Base-by-base conservation (phyloP, 2,113 vertebrate species). In the Etia nguti region DNA sequence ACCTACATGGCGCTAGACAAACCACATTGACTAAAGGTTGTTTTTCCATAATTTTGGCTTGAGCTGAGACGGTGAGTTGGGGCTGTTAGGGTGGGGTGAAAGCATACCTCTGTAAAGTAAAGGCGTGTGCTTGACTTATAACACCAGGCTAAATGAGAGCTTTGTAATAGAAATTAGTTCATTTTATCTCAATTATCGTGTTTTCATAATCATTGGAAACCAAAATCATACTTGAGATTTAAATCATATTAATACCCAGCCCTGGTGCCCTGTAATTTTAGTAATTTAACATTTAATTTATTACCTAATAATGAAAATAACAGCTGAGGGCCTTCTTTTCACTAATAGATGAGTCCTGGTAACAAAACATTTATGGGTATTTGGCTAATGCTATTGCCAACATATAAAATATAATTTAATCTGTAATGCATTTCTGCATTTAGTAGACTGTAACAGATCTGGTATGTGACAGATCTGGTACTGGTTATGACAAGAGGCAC, bases 391-490 rank as follows among this genome's bases (percentile, higher is more conserved):
- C 56, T 57, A 31, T 60, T 2, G 29, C 18, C 9, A 15, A 41
- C 2, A 60, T 20, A 38, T 46, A 12, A 41, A 57, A 22, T 5
- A 52, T 12, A 4, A 77, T 82, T 41, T 24, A 82, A 41, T 83
- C 43, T 46, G 0, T 31, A 77, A 77, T 31, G 70, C 26, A 55
- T 88, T 86, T 56, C 70, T 84, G 81, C 83, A 85, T 88, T 65
- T 77, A 16, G 50, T 41, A 89, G 88, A 92, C 83, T 88, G 85
- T 84, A 86, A 91, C 16, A 82, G 88, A 86, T 92, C 87, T 84
- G 84, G 84, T 79, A 86, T 86, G 90, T 84, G 91, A 91, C 70
- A 86, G 82, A 89, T 94, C 86, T 92, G 92, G 91, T 90, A 59
- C 56, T 92, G 79, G 90, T 95, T 92, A 93, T 82, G 70, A 80